Base-by-base conservation (phyloP, 2,113 vertebrate genomes). In the Perca schrenkii region DNA sequence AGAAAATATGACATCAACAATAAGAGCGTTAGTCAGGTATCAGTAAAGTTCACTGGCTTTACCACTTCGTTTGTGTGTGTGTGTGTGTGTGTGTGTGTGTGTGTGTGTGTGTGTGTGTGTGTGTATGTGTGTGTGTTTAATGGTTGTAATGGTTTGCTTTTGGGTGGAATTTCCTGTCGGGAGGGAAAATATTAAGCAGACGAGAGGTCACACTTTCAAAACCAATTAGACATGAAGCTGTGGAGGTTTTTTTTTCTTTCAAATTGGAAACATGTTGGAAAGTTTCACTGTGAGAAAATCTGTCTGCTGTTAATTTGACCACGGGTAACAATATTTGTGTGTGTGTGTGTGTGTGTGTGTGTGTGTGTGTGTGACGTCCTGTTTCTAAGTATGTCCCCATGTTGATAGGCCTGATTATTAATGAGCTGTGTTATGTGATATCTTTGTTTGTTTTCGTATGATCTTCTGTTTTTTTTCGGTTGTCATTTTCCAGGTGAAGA, bases 131-230 rank as follows among this genome's bases (percentile, higher is more conserved):
- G 25, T 46, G 74, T 17, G 46, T 74, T 1, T 71, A 73, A 94
- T 95, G 90, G 81, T 28, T 82, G 71, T 58, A 61, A 89, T 91
- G 93, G 90, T 91, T 93, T 79, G 69, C 73, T 89, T 92, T 88
- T 57, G 56, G 19, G 46, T 73, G 86, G 74, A 75, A 86, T 93
- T 96, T 96, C 94, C 94, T 95, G 89, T 91, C 88, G 77, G 70
- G 80, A 43, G 88, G n/a, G 40, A 28, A 43, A 40, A 69, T 80
- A 72, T 80, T 52, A 93, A 86, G 77, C 79, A 86, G 86, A 88
- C 86, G 46, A 86, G 83, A 78, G 91, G 90, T 90, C 92, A 54
- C 86, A 88, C 91, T 90, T 88, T 94, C 91, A 93, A 86, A 93
- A 92, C 77, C 93, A 94, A 92, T 94, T 89, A 94, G 77, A 75